Evolutionary conservation across 1,140 invertebrate genomes (phyloP).

Genomic region (Achatina immaculata): DNA sequence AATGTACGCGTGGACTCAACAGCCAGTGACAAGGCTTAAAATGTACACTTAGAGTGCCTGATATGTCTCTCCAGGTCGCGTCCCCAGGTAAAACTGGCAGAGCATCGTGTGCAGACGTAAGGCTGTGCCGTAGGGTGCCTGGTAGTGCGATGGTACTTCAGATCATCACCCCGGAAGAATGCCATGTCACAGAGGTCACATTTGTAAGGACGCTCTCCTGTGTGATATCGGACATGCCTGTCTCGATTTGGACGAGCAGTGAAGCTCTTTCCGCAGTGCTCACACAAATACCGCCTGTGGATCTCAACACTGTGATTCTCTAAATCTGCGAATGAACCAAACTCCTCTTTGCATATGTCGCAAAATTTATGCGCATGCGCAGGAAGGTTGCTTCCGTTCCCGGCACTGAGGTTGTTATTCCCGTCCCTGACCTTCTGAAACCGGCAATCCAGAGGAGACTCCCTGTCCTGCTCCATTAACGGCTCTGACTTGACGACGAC

Average conservation of each 20-base stretch:
- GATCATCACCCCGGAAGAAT: slow-evolving; percentile 64
- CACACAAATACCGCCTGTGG: slow-evolving; percentile 61
- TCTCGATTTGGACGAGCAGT: slow-evolving; percentile 66
- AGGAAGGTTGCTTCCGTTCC: background rate
- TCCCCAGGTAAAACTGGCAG: slow-evolving; percentile 53
- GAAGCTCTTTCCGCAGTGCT: slow-evolving; percentile 65
- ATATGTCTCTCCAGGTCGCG: slow-evolving; percentile 60
- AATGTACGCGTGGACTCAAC: no score
- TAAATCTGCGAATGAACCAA: slow-evolving; percentile 52
- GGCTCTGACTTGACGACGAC: slow-evolving; percentile 5
- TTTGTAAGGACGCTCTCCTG: slow-evolving; percentile 64
- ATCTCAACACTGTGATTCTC: slow-evolving; percentile 54
- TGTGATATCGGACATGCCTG: slow-evolving; percentile 65
- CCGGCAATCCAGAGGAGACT: background rate
- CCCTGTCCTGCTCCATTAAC: background rate
- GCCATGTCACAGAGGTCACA: slow-evolving; percentile 60
- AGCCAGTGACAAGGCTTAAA: background rate
- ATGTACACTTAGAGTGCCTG: slow-evolving; percentile 34
- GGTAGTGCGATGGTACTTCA: slow-evolving; percentile 67
- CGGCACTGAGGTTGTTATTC: background rate
- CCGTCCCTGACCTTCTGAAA: background rate
- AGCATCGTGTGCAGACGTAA: slow-evolving; percentile 51
- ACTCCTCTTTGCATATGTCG: slow-evolving; percentile 52
- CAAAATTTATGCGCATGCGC: slow-evolving; percentile 18
- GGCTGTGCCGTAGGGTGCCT: slow-evolving; percentile 57